Conservation (phyloP, 30 jellyfish, hydroid and myxozoan genomes). For the Hydra vulgaris region DNA sequence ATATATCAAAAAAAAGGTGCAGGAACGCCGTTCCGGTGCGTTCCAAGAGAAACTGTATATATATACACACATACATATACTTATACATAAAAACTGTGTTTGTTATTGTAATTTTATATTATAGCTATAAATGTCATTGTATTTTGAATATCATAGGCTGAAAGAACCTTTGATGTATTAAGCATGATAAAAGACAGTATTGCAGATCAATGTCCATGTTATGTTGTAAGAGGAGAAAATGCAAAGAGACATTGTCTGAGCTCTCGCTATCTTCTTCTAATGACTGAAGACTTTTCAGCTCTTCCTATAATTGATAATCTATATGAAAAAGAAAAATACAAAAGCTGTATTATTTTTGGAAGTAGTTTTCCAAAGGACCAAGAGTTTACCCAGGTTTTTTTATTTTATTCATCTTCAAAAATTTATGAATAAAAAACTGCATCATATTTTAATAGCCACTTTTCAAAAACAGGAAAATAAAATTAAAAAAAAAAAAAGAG, state of each 20-base stretch:
- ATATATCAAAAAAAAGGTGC: no score
- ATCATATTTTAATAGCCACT: no score
- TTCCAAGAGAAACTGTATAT: no score
- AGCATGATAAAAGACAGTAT: constrained; percentile 9
- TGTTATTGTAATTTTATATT: no score
- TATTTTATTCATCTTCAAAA: background rate
- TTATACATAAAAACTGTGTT: no score
- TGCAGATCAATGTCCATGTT: constrained; percentile 12
- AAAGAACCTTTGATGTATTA: background rate
- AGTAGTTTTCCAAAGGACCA: constrained; percentile 52
- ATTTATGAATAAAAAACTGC: background rate
- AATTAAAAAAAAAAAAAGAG: no score
- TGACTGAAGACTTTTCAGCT: constrained; percentile 74
- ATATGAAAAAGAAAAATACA: constrained; percentile 35
- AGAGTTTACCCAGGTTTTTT: constrained; percentile 53
- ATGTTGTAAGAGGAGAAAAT: background rate
- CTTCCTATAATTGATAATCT: constrained; percentile 47
- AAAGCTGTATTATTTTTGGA: constrained; percentile 26
- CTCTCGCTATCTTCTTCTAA: constrained; percentile 44
- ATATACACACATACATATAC: no score
- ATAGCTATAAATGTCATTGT: no score
- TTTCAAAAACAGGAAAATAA: no score
- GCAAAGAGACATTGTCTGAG: constrained; percentile 14
- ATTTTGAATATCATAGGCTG: no score
- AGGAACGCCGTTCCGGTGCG: no score